These are phyloP conservation scores for Ameiurus melas DNA, from an alignment of 2,113 vertebrate genomes.

Conservation along the genomic window DNA sequence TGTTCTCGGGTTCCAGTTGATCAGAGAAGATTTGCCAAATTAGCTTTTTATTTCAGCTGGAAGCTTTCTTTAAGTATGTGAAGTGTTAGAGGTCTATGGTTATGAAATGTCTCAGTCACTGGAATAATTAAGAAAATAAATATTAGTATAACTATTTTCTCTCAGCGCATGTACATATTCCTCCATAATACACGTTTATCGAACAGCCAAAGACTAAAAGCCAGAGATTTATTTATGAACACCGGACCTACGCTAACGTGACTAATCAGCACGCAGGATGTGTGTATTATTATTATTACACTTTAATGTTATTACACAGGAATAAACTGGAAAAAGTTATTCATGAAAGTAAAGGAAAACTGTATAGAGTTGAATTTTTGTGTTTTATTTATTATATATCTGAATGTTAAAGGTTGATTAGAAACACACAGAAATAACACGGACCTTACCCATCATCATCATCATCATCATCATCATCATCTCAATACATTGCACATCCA, in stretches of 20 bases:
- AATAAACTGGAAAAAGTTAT: neutral
- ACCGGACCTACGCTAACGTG: slow-evolving; percentile 37
- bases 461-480: no score
- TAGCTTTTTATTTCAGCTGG: neutral
- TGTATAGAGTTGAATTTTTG: neutral
- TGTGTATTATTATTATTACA: neutral
- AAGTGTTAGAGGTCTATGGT: neutral
- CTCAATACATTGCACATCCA: neutral
- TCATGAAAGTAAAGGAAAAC: slow-evolving; percentile 13
- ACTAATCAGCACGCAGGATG: slow-evolving; percentile 47
- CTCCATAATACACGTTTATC: slow-evolving; percentile 54
- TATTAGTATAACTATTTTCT: slow-evolving; percentile 41
- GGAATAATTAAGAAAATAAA: neutral
- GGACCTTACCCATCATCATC: neutral
- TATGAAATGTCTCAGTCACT: neutral
- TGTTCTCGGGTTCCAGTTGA: neutral
- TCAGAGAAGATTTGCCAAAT: neutral
- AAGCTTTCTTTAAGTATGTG: neutral
- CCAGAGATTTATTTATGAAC: neutral
- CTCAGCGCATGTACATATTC: slow-evolving; percentile 51
- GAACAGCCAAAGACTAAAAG: slow-evolving; percentile 67
- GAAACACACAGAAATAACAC: slow-evolving; percentile 1
- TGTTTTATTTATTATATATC: slow-evolving; percentile 16
- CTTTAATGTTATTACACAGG: neutral
- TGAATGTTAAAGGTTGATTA: slow-evolving; percentile 23